Base-by-base conservation (phyloP, 2,797 vertebrate species). In the Artibeus jamaicensis region DNA sequence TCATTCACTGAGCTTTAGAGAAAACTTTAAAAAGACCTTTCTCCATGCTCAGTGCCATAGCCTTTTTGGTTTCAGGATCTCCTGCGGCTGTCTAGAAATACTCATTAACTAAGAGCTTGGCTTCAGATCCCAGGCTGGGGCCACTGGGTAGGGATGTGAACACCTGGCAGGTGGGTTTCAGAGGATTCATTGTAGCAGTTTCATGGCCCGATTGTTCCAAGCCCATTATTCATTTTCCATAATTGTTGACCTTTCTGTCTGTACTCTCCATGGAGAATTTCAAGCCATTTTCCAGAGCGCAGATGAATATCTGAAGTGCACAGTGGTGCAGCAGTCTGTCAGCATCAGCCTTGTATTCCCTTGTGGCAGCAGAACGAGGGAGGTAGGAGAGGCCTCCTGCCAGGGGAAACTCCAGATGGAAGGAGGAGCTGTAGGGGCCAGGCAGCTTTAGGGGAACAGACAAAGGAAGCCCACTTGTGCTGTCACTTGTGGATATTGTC, bases 211-310 rank as follows among this genome's bases (percentile, higher is more conserved):
- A 95, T 96, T 97, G 94, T 83, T 98, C 95, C 91, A 97, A 98
- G 93, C 70, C 86, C 79, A 89, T 98, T 78, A 97, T 97, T 98
- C 97, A 96, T 98, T 98, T 98, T 98, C 96, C 96, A 95, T 98
- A 98, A 98, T 98, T 96, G 90, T 97, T 98, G 97, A 98, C 97
- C 96, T 98, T 98, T 97, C 93, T 97, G 71, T 83, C 86, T 97
- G 44, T 88, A 83, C 83, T 95, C 73, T 97, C 89, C 90, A 50
- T 46, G 87, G 96, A 97, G 95, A 94, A 96, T 97, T 97, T 96
- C 86, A 96, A 95, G 84, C 44, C 19, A 4, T 95, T 98, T 97
- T 95, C 29, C 59, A 71, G 90, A 93, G 44, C 89, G 81, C 53
- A 97, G 93, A 97, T 93, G 57, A 96, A 90, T 88, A 95, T 89